Conservation (phyloP, 2,797 vertebrate species). For the Xenentodon cancila region DNA sequence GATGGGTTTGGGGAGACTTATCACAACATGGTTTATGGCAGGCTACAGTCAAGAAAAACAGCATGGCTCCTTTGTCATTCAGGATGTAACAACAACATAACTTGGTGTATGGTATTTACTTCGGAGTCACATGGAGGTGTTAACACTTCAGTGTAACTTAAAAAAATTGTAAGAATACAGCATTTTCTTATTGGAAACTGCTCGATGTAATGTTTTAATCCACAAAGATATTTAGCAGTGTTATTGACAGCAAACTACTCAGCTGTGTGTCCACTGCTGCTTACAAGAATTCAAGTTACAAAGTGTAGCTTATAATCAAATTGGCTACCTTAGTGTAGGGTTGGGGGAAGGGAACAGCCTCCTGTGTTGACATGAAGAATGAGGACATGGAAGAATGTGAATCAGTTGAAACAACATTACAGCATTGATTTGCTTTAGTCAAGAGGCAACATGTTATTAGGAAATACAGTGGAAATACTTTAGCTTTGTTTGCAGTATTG, state of each 20-base stretch:
- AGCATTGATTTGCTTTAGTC: constrained; percentile 28
- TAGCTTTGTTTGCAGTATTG: constrained; percentile 25
- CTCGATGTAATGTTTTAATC: constrained; percentile 37
- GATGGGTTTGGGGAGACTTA: constrained; percentile 17
- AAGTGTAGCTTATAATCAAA: constrained; percentile 53
- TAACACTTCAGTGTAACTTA: not conserved
- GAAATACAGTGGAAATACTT: not conserved
- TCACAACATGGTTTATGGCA: constrained; percentile 43
- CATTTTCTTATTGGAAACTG: constrained; percentile 27
- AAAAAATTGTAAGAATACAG: not conserved
- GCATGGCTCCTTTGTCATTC: constrained; percentile 15
- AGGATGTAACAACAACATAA: constrained; percentile 33
- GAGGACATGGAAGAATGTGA: constrained; percentile 26
- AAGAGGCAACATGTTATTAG: constrained; percentile 17
- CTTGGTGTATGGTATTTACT: constrained; percentile 12
- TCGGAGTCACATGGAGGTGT: constrained; percentile 7
- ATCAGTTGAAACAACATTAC: constrained; percentile 15
- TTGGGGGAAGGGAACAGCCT: constrained; percentile 22
- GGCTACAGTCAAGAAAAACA: constrained; percentile 26
- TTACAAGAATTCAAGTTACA: constrained; percentile 48
- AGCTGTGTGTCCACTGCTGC: constrained; percentile 37
- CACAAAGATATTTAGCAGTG: constrained; percentile 44
- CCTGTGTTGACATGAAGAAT: constrained; percentile 25
- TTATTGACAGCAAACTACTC: constrained; percentile 60
- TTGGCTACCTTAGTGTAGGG: constrained; percentile 24